Base-by-base conservation (phyloP, 2,888 invertebrate species). In the Sarcophaga subvicina region DNA sequence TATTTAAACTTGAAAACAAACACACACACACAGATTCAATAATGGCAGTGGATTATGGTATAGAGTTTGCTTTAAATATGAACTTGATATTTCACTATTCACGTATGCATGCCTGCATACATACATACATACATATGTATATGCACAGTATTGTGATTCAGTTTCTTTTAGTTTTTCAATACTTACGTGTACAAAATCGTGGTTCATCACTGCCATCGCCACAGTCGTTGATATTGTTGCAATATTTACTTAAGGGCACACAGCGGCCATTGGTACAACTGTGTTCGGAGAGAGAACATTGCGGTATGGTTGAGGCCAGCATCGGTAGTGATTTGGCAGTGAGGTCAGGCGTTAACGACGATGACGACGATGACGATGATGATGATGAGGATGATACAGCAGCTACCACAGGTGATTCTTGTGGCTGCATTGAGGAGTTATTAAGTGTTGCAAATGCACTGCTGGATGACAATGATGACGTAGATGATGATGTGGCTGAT, bases 131-230 rank as follows among this genome's bases (percentile, higher is more conserved):
- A 62, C 6, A 10, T 37, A 22, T 25, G 22, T 64, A 3, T 25
- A 45, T 45, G 45, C n/a, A 25, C 45, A 22, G 71, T 25, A 64
- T 37, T 25, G 25, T 49, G 27, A 71, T 62, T 62, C 67, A 17
- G 54, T 37, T 37, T 25, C 49, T 37, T 75, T 66, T 17, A 45
- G 10, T 87, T 69, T 63, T 49, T 22, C n/a, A 37, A 72, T 72
- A 96, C 97, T 96, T 94, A 97, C 97, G 96, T 93, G 97, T 96
- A 92, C 97, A 97, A 93, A 96, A 96, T 90, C 96, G 94, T 22
- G 97, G 97, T 91, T 97, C 97, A 91, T 97, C 97, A 47, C 96
- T 96, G 4, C 95, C 95, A 91, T 97, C 97, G 0, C 96, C 97
- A 90, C 97, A 97, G 91, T 97, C 96, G 92, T 97, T 96, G 88